A percentile compares a stretch with the other conserved stretches of the same genome.
These are phyloP conservation scores for Hippocampus zosterae DNA, from an alignment of 2,113 vertebrate genomes.

Conservation along the genomic window DNA sequence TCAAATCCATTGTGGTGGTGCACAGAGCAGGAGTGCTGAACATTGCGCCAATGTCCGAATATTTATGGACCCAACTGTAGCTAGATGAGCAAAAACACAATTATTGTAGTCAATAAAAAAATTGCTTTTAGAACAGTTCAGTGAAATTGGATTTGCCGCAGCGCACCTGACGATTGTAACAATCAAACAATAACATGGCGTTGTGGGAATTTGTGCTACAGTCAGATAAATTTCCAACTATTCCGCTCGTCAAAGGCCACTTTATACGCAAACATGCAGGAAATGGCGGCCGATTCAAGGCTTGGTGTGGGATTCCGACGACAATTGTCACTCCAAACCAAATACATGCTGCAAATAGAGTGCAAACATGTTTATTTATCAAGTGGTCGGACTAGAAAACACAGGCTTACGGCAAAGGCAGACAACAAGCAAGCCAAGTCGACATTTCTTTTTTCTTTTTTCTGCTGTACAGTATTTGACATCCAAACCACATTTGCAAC, in stretches of 20 bases:
- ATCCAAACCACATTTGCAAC: neutral
- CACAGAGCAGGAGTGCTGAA: too few species aligned
- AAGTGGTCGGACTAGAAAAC: neutral
- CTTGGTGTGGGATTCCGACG: neutral
- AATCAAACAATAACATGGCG: too few species aligned
- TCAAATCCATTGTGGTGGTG: too few species aligned
- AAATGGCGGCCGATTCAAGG: neutral
- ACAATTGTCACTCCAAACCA: neutral
- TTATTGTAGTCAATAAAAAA: too few species aligned
- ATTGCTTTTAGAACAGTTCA: too few species aligned
- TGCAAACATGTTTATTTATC: slow-evolving; percentile 1
- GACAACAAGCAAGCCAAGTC: neutral
- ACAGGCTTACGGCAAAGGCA: neutral
- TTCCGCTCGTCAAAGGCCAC: neutral
- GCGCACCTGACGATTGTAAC: too few species aligned
- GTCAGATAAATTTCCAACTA: too few species aligned
- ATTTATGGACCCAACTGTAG: too few species aligned
- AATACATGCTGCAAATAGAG: neutral
- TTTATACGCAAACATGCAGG: neutral
- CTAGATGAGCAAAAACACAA: too few species aligned
- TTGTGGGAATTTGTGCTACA: too few species aligned
- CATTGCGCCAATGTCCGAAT: too few species aligned
- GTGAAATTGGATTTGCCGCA: too few species aligned
- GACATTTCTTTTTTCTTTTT: neutral
- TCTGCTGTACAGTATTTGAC: neutral